These are phyloP conservation scores for Trichomycterus rosablanca DNA, from an alignment of 2,113 vertebrate genomes.

Conservation along the genomic window DNA sequence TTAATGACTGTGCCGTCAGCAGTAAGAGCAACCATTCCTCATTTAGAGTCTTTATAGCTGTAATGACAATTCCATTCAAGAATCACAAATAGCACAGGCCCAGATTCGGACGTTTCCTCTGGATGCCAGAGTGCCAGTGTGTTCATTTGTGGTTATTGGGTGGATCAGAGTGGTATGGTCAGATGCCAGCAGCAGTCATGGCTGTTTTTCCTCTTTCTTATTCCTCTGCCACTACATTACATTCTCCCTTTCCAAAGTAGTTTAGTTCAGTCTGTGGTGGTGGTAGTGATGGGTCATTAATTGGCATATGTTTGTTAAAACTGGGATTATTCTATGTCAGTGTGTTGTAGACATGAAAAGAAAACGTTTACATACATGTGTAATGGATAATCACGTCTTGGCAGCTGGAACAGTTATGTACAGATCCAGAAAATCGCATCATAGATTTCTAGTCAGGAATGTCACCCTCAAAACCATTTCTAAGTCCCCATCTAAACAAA, in stretches of 20 bases:
- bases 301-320: neutral
- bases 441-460: too few species aligned
- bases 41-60: slow-evolving; percentile 43
- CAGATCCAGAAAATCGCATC: too few species aligned
- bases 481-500: too few species aligned
- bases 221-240: slow-evolving; percentile 34
- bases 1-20: slow-evolving; percentile 28
- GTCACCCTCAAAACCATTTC: too few species aligned
- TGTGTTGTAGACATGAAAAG: too few species aligned
- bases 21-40: slow-evolving; percentile 46
- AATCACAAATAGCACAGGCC: slow-evolving; percentile 41
- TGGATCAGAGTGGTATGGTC: slow-evolving; percentile 41
- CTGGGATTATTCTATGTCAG: too few species aligned
- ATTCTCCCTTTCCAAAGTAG: slow-evolving; percentile 10
- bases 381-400: too few species aligned
- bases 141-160: slow-evolving; percentile 59
- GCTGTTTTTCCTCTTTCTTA: slow-evolving; percentile 30
- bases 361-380: too few species aligned
- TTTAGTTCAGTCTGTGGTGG: neutral
- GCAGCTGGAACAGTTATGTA: too few species aligned
- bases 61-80: slow-evolving; percentile 54
- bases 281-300: slow-evolving; percentile 11
- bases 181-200: slow-evolving; percentile 28
- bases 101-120: slow-evolving; percentile 37
- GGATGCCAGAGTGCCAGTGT: slow-evolving; percentile 48